Conservation (phyloP, 1,140 invertebrate genomes). For the Potamilus streckersoni region DNA sequence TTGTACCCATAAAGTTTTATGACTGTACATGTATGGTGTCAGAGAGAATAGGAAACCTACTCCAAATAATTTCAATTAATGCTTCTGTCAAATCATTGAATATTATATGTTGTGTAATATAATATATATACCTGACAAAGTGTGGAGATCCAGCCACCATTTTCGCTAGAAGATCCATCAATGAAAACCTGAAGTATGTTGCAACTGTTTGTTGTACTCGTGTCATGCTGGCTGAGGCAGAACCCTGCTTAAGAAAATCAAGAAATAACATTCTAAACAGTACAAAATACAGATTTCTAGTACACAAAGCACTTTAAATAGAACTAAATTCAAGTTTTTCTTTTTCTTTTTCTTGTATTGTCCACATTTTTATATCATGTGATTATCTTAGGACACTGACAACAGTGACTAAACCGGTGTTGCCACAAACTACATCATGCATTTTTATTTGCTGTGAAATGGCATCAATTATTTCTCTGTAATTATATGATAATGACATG, state of each 20-base stretch:
- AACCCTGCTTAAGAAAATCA: conserved; percentile 28
- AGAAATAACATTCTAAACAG: not conserved
- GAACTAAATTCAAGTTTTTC: not conserved
- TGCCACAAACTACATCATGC: no score
- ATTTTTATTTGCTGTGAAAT: no score
- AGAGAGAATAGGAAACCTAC: no score
- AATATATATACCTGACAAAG: conserved; percentile 79
- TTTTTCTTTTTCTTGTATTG: not conserved
- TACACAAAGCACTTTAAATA: not conserved
- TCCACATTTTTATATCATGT: not conserved
- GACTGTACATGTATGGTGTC: no score
- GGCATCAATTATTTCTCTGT: no score
- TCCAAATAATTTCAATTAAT: no score
- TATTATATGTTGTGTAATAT: not conserved
- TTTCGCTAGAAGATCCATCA: conserved; percentile 86
- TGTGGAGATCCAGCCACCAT: conserved; percentile 83
- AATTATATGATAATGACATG: no score
- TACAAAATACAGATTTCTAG: not conserved
- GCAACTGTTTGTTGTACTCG: conserved; percentile 86
- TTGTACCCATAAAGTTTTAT: no score
- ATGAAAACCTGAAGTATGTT: conserved; percentile 85
- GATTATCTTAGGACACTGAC: not conserved
- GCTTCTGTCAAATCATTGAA: no score
- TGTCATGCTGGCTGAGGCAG: conserved; percentile 76
- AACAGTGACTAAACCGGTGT: not conserved